Base-by-base conservation (phyloP, 2,888 invertebrate species). In the Baccha elongata region DNA sequence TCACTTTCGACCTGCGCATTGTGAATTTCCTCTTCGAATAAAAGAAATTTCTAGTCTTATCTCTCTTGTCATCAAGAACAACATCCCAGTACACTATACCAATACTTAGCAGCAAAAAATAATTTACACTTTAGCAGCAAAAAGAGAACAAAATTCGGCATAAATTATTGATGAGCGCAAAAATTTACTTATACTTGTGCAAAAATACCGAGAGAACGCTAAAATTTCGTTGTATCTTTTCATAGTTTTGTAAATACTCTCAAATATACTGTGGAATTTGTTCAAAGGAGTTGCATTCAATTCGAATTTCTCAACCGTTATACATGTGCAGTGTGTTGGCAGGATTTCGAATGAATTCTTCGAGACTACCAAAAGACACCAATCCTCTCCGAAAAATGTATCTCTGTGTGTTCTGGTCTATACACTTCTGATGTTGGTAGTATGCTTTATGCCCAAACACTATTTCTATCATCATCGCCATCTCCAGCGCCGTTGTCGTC, bases 391-490 rank as follows among this genome's bases (percentile, higher is more conserved):
- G 58, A 71, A 67, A 53, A 55, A 42, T 19, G 26, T 32, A 26
- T 32, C 65, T 73, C 64, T 64, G 74, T 69, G 68, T 80, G 42
- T 53, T 37, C 13, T 29, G 17, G 37, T 53, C 48, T 37, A 23
- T 10, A 46, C 29, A 29, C 32, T 62, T 13, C 11, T 5, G 23
- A 15, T 64, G 67, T 11, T 53, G 53, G 35, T 58, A 58, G 74
- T 81, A 65, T 81, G 58, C 29, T 71, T 75, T 60, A 26, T 69
- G 71, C 52, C 42, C 84, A 85, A 86, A 86, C 85, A 84, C 87
- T 76, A 80, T 84, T 71, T 85, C 85, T 72, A 67, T 68, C 81
- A 55, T 60, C 75, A 62, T 44, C 55, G 76, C 58, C 74, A 75
- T 58, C 62, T 68, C 29, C 55, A 76, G 67, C 55, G 84, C 73